These are phyloP conservation scores for Drosophila siamana DNA, from an alignment of 2,888 invertebrate species.

Conservation along the genomic window DNA sequence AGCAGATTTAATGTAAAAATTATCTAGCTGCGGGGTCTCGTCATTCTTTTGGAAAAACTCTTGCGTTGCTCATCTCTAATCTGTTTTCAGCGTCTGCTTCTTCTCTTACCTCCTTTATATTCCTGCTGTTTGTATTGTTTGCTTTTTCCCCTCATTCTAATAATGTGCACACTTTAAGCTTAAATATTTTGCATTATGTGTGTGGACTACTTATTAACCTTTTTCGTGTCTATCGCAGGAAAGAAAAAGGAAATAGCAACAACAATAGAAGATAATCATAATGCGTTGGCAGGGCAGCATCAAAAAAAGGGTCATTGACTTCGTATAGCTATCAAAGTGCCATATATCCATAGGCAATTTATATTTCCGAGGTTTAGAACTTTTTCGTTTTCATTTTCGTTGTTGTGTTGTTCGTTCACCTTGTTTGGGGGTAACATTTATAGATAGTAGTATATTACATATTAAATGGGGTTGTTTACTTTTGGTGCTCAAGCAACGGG, in stretches of 20 bases:
- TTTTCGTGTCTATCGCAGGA: conserved; percentile 10
- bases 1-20: background rate
- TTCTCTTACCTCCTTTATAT: conserved; percentile 3
- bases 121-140: conserved; percentile 18
- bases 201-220: conserved; percentile 52
- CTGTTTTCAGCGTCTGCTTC: conserved; percentile 8
- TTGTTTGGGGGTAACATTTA: conserved; percentile 54
- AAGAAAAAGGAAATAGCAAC: conserved; percentile 14
- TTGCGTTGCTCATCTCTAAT: conserved; percentile 44
- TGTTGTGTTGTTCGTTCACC: conserved; percentile 26
- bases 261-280: conserved; percentile 34
- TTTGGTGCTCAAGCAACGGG: conserved; percentile 19
- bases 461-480: conserved; percentile 53
- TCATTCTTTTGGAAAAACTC: background rate
- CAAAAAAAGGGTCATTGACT: conserved; percentile 55
- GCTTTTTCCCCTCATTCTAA: conserved; percentile 2
- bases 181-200: conserved; percentile 47
- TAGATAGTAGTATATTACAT: conserved; percentile 7
- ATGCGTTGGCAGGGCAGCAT: conserved; percentile 42
- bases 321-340: conserved; percentile 24
- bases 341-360: conserved; percentile 31
- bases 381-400: conserved; percentile 2
- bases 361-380: conserved; percentile 17
- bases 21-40: background rate
- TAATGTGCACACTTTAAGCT: conserved; percentile 38